These are phyloP conservation scores for Idaea biselata DNA, from an alignment of 2,888 invertebrate genomes.

Conservation along the genomic window DNA sequence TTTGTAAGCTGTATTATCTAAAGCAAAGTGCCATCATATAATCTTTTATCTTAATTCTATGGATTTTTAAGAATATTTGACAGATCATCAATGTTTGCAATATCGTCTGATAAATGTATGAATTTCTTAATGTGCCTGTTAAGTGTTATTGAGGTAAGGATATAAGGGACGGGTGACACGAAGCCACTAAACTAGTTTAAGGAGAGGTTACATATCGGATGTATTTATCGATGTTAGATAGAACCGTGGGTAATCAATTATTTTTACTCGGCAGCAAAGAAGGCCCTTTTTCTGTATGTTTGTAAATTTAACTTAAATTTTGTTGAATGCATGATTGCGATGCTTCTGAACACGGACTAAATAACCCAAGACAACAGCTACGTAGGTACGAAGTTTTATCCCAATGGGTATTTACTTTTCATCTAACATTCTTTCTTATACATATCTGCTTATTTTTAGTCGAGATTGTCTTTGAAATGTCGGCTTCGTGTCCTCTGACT, in stretches of 20 bases:
- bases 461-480: no score
- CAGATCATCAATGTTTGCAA: slow-evolving; percentile 12
- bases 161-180: not conserved
- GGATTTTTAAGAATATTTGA: slow-evolving; percentile 23
- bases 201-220: not conserved
- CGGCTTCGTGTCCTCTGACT: not conserved
- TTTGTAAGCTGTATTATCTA: not conserved
- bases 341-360: no score
- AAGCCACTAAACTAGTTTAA: not conserved
- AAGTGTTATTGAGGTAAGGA: slow-evolving; percentile 3
- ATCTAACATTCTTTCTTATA: no score
- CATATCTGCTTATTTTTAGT: no score
- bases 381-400: no score
- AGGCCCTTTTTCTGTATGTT: no score
- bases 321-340: no score
- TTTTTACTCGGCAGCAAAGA: no score
- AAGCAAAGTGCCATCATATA: not conserved
- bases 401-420: no score
- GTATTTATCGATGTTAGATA: not conserved
- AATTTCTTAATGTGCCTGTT: slow-evolving; percentile 5
- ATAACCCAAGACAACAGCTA: no score
- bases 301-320: no score
- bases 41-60: not conserved
- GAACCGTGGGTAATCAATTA: not conserved
- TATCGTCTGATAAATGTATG: slow-evolving; percentile 1